Percentiles rank a stretch among this genome's conserved stretches.
Evolutionary conservation across 2,113 vertebrate genomes (phyloP).

Genomic region (Elgaria multicarinata): DNA sequence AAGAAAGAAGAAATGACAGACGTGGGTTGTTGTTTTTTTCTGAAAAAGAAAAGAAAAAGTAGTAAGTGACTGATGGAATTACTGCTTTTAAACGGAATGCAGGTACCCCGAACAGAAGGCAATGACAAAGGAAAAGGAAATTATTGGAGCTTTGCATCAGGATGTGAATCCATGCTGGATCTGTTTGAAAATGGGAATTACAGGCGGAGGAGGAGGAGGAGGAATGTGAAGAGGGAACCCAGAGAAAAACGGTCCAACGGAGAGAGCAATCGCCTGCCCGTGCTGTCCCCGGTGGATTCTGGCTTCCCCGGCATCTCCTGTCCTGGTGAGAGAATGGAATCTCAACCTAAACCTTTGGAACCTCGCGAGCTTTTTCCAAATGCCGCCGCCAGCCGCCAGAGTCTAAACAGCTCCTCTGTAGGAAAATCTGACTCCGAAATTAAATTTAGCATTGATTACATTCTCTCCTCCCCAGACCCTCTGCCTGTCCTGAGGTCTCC

Average conservation of each 20-base stretch:
- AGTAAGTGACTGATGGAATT: conserved; percentile 14
- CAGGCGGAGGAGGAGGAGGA: conserved; percentile 86
- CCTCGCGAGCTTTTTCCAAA: conserved; percentile 76
- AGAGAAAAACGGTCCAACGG: conserved; percentile 65
- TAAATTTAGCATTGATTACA: conserved; percentile 99
- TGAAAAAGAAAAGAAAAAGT: background rate
- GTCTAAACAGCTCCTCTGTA: conserved; percentile 65
- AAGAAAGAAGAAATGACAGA: too few relatives aligned
- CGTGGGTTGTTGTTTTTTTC: too few relatives aligned
- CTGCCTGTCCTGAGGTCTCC: conserved; percentile 78
- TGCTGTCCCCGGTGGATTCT: background rate
- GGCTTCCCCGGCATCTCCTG: conserved; percentile 52
- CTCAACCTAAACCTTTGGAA: conserved; percentile 57
- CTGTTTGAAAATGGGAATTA: conserved; percentile 98
- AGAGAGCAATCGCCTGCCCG: conserved; percentile 46
- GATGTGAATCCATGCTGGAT: conserved; percentile 96
- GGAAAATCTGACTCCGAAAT: conserved; percentile 88
- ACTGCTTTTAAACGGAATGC: conserved; percentile 38
- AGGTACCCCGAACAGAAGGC: conserved; percentile 95
- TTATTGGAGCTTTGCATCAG: conserved; percentile 96
- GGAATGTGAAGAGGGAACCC: conserved; percentile 85
- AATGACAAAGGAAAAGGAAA: conserved; percentile 97
- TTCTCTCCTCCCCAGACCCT: conserved; percentile 91
- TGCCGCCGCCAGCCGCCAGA: conserved; percentile 69
- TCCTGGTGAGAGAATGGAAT: conserved; percentile 48